Conservation (phyloP, 1,140 invertebrate genomes). For the Cydia strobilella region DNA sequence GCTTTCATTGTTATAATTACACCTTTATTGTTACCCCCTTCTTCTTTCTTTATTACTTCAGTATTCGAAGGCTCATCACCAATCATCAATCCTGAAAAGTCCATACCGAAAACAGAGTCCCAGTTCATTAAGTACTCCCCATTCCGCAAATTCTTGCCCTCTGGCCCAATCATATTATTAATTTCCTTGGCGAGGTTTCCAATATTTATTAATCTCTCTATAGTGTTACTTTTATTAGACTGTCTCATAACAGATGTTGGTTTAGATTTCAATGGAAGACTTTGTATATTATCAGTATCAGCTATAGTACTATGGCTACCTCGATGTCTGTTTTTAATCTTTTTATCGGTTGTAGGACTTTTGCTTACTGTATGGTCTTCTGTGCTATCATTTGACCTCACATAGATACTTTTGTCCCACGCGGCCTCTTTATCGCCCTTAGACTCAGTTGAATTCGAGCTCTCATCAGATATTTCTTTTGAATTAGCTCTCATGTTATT, state of each 20-base stretch:
- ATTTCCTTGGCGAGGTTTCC: neutral
- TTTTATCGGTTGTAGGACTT: neutral
- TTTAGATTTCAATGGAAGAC: too few species aligned
- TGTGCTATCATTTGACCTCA: neutral
- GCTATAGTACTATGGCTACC: too few species aligned
- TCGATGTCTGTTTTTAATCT: too few species aligned
- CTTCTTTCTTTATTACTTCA: neutral
- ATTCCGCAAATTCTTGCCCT: neutral
- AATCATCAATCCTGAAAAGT: neutral
- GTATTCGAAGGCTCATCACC: neutral
- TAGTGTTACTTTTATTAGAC: neutral
- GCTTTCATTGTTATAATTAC: constrained; percentile 1
- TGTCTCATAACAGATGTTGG: too few species aligned
- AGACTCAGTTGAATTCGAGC: neutral
- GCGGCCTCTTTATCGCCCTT: neutral
- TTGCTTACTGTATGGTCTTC: neutral
- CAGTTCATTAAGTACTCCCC: neutral
- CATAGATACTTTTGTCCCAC: neutral
- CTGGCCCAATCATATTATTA: neutral
- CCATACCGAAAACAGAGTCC: neutral
- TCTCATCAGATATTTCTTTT: neutral
- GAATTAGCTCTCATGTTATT: neutral
- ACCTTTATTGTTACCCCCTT: neutral
- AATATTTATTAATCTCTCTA: neutral
- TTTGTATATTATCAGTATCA: too few species aligned